These are phyloP conservation scores for Porites cylindrica DNA, from an alignment of 92 coral and sea anemone genomes.

Conservation along the genomic window DNA sequence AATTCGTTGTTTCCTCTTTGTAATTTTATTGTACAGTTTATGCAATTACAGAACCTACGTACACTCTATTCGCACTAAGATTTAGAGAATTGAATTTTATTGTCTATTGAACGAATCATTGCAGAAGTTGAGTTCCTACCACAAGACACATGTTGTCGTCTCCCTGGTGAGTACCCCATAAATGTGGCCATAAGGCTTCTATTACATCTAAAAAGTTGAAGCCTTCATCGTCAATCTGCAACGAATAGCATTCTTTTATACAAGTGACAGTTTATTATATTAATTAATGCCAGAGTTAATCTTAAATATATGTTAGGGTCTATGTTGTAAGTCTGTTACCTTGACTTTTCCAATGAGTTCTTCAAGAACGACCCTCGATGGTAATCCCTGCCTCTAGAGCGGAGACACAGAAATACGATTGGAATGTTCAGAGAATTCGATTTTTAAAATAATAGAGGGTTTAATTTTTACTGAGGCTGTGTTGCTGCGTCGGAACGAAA, in stretches of 20 bases:
- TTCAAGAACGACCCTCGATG: not conserved
- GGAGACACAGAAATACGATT: not conserved
- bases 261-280: too few relatives aligned
- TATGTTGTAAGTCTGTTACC: not conserved
- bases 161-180: constrained; percentile 38
- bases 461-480: too few relatives aligned
- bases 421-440: not conserved
- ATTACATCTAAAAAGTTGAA: constrained; percentile 43
- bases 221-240: constrained; percentile 38
- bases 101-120: too few relatives aligned
- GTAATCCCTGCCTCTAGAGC: not conserved
- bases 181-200: constrained; percentile 25
- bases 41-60: too few relatives aligned
- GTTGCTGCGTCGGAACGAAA: too few relatives aligned
- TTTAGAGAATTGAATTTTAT: too few relatives aligned
- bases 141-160: not conserved
- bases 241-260: not conserved
- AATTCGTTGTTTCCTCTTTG: too few relatives aligned
- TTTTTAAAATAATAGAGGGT: too few relatives aligned
- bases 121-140: not conserved
- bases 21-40: too few relatives aligned
- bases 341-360: not conserved
- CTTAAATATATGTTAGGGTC: too few relatives aligned
- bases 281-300: too few relatives aligned
- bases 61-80: too few relatives aligned